Base-by-base conservation (phyloP, 2,888 invertebrate species). In the Toxonevra muliebris region DNA sequence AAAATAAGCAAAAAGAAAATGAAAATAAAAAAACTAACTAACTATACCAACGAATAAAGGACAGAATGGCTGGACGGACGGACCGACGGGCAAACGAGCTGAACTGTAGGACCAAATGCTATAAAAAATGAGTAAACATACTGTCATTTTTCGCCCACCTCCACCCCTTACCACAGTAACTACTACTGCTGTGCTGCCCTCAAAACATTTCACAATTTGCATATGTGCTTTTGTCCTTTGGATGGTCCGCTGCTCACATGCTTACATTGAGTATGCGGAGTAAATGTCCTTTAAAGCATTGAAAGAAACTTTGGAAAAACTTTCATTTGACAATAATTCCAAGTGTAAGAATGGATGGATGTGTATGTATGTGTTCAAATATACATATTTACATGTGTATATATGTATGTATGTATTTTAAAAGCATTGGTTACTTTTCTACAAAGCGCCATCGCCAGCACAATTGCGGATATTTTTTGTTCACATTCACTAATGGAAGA, bases 311-410 rank as follows among this genome's bases (percentile, higher is more conserved):
- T 55, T 20, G 20, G 45, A 61, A 55, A 66, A 66, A 43, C 42
- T 61, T 53, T 61, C 55, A 45, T 40, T 59, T 42, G 30, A 20
- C 19, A 30, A 62, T 30, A 52, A 62, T 11, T 11, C 4, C 61
- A 61, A 8, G 19, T 52, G 61, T 13, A 30, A 42, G n/a, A 8
- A 57, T 15, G 41, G 11, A 42, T 9, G n/a, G 1, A n/a, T 40
- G 17, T 40, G 8, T 13, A 40, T 30, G 57, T 13, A 5, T 30
- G 60, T 69, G 69, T 69, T 59, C 78, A 79, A 75, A 30, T 75
- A 70, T 76, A 76, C 76, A n/a, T n/a, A n/a, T 77, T 77, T 77
- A 69, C 74, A 73, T 66, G 73, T 76, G 75, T 78, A 76, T 73
- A 78, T 77, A 79, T 77, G 78, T 30, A 7, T 30, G 30, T 30